Evolutionary conservation across 1,140 invertebrate species (phyloP).

Genomic region (Amphibalanus amphitrite): DNA sequence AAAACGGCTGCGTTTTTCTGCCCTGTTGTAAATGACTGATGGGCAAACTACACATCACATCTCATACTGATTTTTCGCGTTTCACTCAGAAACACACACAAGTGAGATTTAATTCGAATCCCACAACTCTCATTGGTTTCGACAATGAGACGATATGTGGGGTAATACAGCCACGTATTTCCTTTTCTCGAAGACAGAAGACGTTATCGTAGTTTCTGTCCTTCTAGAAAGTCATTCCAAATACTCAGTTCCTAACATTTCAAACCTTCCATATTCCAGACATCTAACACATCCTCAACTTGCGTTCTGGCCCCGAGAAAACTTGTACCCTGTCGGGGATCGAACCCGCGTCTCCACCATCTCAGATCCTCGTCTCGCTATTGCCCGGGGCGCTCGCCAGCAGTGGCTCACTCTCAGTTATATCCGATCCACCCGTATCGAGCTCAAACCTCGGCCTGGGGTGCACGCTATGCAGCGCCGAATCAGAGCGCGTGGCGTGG

Average conservation of each 20-base stretch:
- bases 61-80: not conserved
- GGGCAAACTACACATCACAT: not conserved
- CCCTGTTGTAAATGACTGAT: not conserved
- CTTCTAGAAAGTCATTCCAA: not conserved
- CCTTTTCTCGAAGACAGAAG: not conserved
- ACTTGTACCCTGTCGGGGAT: not conserved
- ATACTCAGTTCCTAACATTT: not conserved
- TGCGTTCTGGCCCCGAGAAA: not conserved
- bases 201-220: not conserved
- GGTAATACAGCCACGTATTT: not conserved
- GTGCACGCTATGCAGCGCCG: not conserved
- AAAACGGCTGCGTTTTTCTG: not conserved
- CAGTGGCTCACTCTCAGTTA: not conserved
- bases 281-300: too few species aligned
- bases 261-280: too few species aligned
- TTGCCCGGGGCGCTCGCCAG: not conserved
- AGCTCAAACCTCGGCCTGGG: not conserved
- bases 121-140: too few species aligned
- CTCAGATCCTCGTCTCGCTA: not conserved
- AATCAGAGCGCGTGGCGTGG: not conserved
- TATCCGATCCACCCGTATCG: not conserved
- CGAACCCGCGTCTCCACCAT: not conserved
- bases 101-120: not conserved
- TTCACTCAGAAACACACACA: not conserved
- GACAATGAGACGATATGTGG: not conserved